Evolutionary conservation across 2,797 vertebrate species (phyloP).

Genomic region (Acipenser transmontanus): DNA sequence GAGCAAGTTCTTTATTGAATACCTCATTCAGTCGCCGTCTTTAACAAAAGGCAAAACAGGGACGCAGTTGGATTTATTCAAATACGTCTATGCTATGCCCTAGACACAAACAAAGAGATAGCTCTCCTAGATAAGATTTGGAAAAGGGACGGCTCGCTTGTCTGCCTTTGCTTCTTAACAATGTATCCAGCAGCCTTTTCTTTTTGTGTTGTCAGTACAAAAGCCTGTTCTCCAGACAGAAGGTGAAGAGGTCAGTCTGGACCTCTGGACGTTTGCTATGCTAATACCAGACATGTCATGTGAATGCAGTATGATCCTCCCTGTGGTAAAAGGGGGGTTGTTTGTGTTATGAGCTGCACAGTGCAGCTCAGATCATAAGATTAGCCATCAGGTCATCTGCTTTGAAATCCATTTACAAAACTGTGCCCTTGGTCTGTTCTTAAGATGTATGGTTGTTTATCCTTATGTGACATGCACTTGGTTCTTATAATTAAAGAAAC

Average conservation of each 20-base stretch:
- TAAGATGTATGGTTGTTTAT: conserved; percentile 34
- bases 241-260: conserved; percentile 69
- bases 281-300: conserved; percentile 54
- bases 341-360: conserved; percentile 33
- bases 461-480: conserved; percentile 31
- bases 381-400: conserved; percentile 79
- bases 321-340: conserved; percentile 36
- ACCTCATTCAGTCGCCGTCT: conserved; percentile 4
- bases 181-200: conserved; percentile 49
- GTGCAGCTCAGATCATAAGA: conserved; percentile 66
- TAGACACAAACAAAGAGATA: conserved; percentile 42
- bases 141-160: conserved; percentile 52
- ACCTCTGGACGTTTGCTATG: conserved; percentile 71
- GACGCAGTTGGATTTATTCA: conserved; percentile 38
- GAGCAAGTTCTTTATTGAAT: conserved; percentile 20
- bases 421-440: conserved; percentile 48
- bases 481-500: conserved; percentile 50
- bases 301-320: conserved; percentile 42
- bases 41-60: conserved; percentile 12
- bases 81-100: conserved; percentile 12
- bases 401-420: conserved; percentile 72
- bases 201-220: conserved; percentile 59
- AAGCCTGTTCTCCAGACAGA: conserved; percentile 56
- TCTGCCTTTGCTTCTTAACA: conserved; percentile 57
- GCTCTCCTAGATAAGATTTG: conserved; percentile 60